Base-by-base conservation (phyloP, 92 coral and sea anemone species). In the Epizoanthus illoricatus region DNA sequence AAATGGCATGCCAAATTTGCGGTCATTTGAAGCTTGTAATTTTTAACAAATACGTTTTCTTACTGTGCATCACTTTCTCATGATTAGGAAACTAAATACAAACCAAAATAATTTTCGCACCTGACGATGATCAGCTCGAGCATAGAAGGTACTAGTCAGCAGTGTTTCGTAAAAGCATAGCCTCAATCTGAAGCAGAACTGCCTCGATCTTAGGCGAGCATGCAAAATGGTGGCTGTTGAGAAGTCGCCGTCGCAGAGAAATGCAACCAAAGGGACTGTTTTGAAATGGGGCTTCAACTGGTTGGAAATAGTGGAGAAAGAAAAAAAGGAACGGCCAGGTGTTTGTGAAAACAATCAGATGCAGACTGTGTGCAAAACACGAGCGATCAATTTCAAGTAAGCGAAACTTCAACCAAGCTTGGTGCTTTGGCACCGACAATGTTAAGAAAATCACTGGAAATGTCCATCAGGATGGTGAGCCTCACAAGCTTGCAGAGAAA, bases 271-370 rank as follows among this genome's bases (percentile, higher is more conserved):
- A 71, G 68, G 84, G 43, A 87, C 90, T 61, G 76, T 82, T 87
- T 73, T 87, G 23, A 61, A 63, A 69, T 87, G 87, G 90, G 71
- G 80, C 78, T 84, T 69, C 63, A 65, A 73, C 19, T 84, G 91
- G 88, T 84, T 88, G 55, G 91, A 88, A 74, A 79, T 88, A 69
- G 73, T 79, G 76, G 91, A 88, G 75, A 79, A 87, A 84, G 87
- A 88, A 84, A 88, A 70, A 64, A 76, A n/a, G 84, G 57, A 84
- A 84, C 19, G 85, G 88, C 42, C 74, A 73, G 63, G 73, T 74
- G 78, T 88, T 74, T 57, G 91, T 88, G 54, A 88, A 83, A 69
- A 86, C 67, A n/a, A 58, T 84, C 43, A 73, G 74, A 84, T 84
- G 87, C 81, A 85, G 72, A 69, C 62, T 87, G 84, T 83, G 90